Conservation (phyloP, 2,113 vertebrate species). For the Fulica atra region DNA sequence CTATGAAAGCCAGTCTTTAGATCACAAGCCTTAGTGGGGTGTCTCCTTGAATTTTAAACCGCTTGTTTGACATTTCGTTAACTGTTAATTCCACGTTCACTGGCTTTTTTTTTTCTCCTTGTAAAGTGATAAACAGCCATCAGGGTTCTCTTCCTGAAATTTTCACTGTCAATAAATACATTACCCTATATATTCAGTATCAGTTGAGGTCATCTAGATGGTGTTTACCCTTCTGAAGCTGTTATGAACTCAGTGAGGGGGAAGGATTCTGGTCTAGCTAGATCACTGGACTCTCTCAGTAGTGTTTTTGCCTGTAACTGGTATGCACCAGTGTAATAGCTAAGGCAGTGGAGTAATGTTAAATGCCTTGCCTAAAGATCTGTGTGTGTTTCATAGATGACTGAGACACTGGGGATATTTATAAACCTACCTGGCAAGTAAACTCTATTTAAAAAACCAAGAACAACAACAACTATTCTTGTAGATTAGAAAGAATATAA, state of each 20-base stretch:
- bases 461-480: background rate
- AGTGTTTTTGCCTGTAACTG: background rate
- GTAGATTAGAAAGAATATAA: constrained; percentile 33
- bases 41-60: background rate
- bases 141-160: background rate
- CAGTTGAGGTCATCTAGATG: rapidly evolving
- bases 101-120: rapidly evolving
- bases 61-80: background rate
- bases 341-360: background rate
- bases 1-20: background rate
- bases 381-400: background rate
- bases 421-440: background rate
- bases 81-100: background rate
- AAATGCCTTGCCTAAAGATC: background rate
- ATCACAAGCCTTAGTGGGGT: rapidly evolving
- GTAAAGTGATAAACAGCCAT: background rate
- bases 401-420: background rate
- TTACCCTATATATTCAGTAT: background rate
- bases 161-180: background rate
- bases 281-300: background rate
- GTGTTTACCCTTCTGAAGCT: background rate
- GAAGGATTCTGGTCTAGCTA: background rate
- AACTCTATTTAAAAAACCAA: background rate
- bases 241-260: background rate
- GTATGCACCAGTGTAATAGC: background rate